phyloP scores from a whole-genome alignment of 2,797 vertebrate genomes.

The Crocodylus rhombifer region DNA sequence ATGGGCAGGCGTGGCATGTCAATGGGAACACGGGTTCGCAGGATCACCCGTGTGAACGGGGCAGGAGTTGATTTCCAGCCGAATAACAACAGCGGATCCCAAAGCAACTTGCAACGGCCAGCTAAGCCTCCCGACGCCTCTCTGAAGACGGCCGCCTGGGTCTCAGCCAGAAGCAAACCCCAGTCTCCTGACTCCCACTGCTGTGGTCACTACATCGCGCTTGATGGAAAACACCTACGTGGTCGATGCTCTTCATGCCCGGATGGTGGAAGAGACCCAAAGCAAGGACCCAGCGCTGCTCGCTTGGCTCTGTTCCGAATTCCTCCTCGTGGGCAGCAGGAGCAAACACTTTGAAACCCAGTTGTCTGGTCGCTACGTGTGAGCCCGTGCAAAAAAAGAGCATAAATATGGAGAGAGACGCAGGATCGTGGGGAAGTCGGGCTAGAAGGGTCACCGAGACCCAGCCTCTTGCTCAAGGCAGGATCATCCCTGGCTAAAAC shows the following conservation, averaged over 20 bases:
- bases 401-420: too few relatives aligned
- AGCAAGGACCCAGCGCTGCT: neutral
- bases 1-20: too few relatives aligned
- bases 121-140: neutral
- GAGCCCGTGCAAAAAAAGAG: too few relatives aligned
- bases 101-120: neutral
- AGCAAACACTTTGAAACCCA: neutral
- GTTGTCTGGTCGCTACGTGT: too few relatives aligned
- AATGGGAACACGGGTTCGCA: neutral
- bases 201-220: neutral
- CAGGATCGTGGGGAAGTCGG: too few relatives aligned
- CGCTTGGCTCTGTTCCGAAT: neutral
- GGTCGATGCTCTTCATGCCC: neutral
- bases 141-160: neutral
- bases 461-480: too few relatives aligned
- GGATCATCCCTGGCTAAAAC: too few relatives aligned
- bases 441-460: too few relatives aligned
- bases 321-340: fast-evolving
- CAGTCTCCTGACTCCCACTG: neutral
- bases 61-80: neutral
- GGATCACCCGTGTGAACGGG: neutral
- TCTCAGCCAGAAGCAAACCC: neutral
- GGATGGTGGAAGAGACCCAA: neutral
- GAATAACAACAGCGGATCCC: neutral
- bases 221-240: neutral